phyloP scores from a whole-genome alignment of 37 sponge, comb jelly and placozoan species.

The Axinella damicornis region DNA sequence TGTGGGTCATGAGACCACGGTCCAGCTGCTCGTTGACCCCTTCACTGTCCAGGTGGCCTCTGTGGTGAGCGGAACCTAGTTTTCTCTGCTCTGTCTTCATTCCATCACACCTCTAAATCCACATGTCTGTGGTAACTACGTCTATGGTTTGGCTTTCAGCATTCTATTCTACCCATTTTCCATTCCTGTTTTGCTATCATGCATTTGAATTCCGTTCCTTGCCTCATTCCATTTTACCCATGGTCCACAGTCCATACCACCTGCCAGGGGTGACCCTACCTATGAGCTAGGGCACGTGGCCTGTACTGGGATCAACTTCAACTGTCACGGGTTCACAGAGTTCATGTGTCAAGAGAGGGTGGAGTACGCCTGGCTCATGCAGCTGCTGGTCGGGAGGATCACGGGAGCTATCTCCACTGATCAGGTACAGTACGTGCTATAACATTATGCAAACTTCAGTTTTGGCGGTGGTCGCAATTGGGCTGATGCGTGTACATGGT shows the following conservation, averaged over 20 bases:
- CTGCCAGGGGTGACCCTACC: background rate
- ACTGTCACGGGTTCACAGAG: conserved; percentile 79
- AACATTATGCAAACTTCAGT: too few species aligned
- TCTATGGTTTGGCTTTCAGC: background rate
- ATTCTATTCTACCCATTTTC: too few species aligned
- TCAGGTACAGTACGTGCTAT: too few species aligned
- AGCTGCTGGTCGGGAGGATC: conserved; percentile 39
- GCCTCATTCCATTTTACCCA: too few species aligned
- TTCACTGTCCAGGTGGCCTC: conserved; percentile 52
- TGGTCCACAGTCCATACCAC: too few species aligned
- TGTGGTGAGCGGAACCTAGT: conserved; percentile 8
- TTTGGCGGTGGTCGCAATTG: too few species aligned
- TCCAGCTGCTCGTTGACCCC: conserved; percentile 49
- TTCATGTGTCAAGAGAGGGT: conserved; percentile 68
- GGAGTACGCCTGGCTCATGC: conserved; percentile 86
- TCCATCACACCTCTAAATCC: background rate
- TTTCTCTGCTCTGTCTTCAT: background rate
- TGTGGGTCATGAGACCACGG: conserved; percentile 35
- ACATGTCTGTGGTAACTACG: background rate
- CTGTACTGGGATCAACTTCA: conserved; percentile 24
- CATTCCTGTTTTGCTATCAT: too few species aligned
- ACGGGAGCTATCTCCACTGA: conserved; percentile 43
- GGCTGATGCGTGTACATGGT: too few species aligned
- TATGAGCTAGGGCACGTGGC: conserved; percentile 53
- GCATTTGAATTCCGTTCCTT: background rate